Evolutionary conservation across 1,140 invertebrate species (phyloP).

Genomic region (Lepidurus couesii): DNA sequence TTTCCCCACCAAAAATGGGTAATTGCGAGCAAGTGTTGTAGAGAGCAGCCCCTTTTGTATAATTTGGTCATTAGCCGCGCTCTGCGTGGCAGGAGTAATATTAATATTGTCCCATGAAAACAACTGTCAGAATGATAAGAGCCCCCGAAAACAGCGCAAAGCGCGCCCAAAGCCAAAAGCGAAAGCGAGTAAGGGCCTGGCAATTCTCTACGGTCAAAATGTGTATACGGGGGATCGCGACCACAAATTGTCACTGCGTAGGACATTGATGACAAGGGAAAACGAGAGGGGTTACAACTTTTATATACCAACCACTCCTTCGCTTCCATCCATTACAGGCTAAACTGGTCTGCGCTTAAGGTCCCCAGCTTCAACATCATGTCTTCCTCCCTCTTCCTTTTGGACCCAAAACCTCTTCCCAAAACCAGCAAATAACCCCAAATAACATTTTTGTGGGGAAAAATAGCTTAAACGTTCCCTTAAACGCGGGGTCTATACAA

Average conservation of each 20-base stretch:
- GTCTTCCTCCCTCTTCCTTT: background rate
- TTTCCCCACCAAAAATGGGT: background rate
- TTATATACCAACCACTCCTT: background rate
- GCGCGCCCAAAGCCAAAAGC: background rate
- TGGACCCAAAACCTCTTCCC: background rate
- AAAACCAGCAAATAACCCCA: background rate
- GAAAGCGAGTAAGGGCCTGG: background rate
- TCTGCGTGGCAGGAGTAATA: background rate
- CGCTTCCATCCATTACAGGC: background rate
- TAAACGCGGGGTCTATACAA: too few species aligned
- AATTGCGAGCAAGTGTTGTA: background rate
- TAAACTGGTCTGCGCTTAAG: background rate
- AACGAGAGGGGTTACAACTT: background rate
- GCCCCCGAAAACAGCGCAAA: background rate
- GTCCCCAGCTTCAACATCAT: background rate
- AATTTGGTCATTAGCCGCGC: background rate
- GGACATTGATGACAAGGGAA: conserved; percentile 14
- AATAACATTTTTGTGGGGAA: too few species aligned
- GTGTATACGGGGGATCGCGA: background rate
- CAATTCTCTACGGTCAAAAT: background rate
- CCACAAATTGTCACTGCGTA: conserved; percentile 6
- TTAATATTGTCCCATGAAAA: conserved; percentile 18
- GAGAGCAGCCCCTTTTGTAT: background rate
- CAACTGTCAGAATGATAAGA: conserved; percentile 18
- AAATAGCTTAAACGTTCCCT: too few species aligned